Percentiles rank a stretch among this genome's conserved stretches.
Evolutionary conservation across 2,797 vertebrate genomes (phyloP).

Genomic region (Diplodus puntazzo): DNA sequence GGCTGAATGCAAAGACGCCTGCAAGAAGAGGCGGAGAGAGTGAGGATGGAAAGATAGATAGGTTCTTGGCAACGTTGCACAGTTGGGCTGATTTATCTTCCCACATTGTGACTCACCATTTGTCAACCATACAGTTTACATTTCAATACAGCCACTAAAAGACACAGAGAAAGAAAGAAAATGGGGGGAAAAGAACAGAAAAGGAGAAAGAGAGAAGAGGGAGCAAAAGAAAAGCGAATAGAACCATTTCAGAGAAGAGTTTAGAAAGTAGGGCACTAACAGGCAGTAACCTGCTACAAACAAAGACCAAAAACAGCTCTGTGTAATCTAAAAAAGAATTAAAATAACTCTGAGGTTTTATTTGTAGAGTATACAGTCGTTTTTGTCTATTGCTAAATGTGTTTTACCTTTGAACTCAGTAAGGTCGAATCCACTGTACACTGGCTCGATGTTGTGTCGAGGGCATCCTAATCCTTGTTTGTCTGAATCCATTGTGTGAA

Average conservation of each 20-base stretch:
- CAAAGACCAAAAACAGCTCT: slow-evolving; percentile 13
- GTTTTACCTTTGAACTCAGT: slow-evolving; percentile 4
- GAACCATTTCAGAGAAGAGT: slow-evolving; percentile 24
- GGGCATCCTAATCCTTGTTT: neutral
- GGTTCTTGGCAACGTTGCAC: slow-evolving; percentile 59
- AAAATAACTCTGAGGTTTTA: neutral
- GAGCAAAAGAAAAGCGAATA: slow-evolving; percentile 3
- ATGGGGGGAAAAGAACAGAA: neutral
- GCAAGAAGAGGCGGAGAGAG: slow-evolving; percentile 64
- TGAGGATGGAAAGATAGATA: slow-evolving; percentile 56
- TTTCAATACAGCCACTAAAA: slow-evolving; percentile 70
- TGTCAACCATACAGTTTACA: slow-evolving; percentile 75
- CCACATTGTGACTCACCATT: slow-evolving; percentile 82
- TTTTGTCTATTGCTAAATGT: neutral
- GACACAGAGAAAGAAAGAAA: slow-evolving; percentile 30
- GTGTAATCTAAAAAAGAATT: slow-evolving; percentile 23
- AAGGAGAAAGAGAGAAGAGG: neutral
- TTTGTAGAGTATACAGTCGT: neutral
- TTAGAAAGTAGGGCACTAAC: slow-evolving; percentile 52
- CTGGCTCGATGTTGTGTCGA: neutral
- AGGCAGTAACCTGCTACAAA: slow-evolving; percentile 18
- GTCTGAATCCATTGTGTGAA: neutral
- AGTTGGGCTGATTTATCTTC: slow-evolving; percentile 78
- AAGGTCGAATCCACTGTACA: neutral
- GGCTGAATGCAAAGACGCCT: slow-evolving; percentile 65